Evolutionary conservation across 1,140 invertebrate species (phyloP), one percentile per base, ranked within the genome.

Genomic region (Musca vetustissima): DNA sequence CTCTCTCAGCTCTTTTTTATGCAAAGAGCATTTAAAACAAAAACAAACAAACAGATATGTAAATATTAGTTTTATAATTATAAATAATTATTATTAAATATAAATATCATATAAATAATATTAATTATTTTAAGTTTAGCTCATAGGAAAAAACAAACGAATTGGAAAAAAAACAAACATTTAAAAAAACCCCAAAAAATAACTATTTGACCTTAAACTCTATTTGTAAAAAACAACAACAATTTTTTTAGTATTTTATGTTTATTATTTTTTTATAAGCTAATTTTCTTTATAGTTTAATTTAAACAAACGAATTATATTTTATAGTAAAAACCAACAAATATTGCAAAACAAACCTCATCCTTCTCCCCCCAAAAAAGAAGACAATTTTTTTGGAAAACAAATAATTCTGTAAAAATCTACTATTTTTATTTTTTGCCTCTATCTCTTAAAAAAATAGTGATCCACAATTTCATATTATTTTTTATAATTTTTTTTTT

Each of bases 231-330:
- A n/a, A n/a, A n/a, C n/a, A n/a, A n/a, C n/a, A n/a, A 32, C 71
- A 71, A 69, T 73, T 66, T 69, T 67, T 69, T 67, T 68, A 70
- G 71, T 74, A 70, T 72, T 70, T 49, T 57, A 73, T 28, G 53
- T 73, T 74, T 70, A 70, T 75, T n/a, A n/a, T n/a, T n/a, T n/a
- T 64, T 64, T 70, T 73, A 28, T 61, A 43, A 61, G 21, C 6
- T 67, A 66, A 72, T 53, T 71, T 72, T 73, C 69, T 76, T 75
- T 73, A 71, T 70, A 61, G 32, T 70, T 71, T 72, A 70, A 70
- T 70, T 43, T 43, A 43, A 43, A 43, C 36, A 43, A 43, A 73
- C 14, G 28, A 17, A 43, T 64, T 43, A 43, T 43, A 43, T 43
- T 43, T 43, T 43, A 43, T 43, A 43, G 36, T 43, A 36, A 64